Evolutionary conservation across 1,140 invertebrate genomes (phyloP), one percentile per base, ranked within the genome.

Genomic region (Chymomyza costata): DNA sequence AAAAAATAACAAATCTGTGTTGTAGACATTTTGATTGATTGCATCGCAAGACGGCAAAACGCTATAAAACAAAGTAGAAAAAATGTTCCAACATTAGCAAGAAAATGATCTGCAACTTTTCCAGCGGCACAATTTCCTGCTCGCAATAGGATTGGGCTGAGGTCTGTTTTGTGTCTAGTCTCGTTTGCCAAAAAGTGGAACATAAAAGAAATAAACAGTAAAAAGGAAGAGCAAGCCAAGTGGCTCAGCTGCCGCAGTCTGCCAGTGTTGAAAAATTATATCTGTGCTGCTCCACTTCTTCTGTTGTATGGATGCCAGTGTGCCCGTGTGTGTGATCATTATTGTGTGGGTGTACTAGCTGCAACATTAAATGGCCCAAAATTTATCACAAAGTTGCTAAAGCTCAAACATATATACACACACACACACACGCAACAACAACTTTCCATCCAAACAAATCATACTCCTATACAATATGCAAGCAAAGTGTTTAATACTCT

Each of bases 331-430:
- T 47, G 28, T 38, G 17, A 18, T 46, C 49, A n/a, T 58, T 57
- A 78, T 78, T 66, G 51, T 54, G 46, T 76, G 71, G 71, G 65
- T 74, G 70, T 76, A n/a, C n/a, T n/a, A 53, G 60, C 65, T 52
- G 57, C 67, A 54, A 40, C 71, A 76, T 78, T 63, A 63, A 76
- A 71, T 71, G 50, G 32, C 34, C 16, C 30, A 49, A 66, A 71
- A 76, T 76, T 71, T 63, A 78, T 76, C 62, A 78, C 66, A 71
- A 71, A 78, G 62, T 56, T 50, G 61, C 56, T 48, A 47, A 57
- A 35, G 16, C 32, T 49, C 43, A 54, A 3, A 25, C 45, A 28
- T 18, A 8, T 14, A 31, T 32, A 52, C 19, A 25, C 1, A 45
- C 11, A 15, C 11, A 34, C 14, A 51, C 11, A 39, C 11, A 32